Evolutionary conservation across 2,888 invertebrate species (phyloP).

Genomic region (Amblyteles armatorius): DNA sequence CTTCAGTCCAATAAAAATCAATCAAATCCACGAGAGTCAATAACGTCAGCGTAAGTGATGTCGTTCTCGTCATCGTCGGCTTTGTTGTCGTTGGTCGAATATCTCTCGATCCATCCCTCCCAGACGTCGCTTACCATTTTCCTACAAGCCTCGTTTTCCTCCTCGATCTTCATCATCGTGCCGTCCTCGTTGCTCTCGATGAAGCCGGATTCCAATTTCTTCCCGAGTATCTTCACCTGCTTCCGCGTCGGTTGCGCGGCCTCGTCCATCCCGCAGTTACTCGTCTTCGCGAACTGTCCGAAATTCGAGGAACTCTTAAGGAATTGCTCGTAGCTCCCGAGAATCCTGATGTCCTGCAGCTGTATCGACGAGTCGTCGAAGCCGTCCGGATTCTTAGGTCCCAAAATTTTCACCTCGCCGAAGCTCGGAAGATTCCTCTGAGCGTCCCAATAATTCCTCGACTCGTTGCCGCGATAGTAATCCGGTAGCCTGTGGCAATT

Average conservation of each 20-base stretch:
- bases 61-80: slow-evolving; percentile 51
- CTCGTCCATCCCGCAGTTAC: slow-evolving; percentile 62
- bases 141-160: slow-evolving; percentile 65
- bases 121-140: slow-evolving; percentile 72
- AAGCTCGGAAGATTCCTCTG: slow-evolving; percentile 64
- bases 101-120: slow-evolving; percentile 64
- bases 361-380: slow-evolving; percentile 69
- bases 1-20: slow-evolving; percentile 14
- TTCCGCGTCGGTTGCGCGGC: slow-evolving; percentile 71
- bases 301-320: slow-evolving; percentile 69
- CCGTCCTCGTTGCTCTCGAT: slow-evolving; percentile 72
- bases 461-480: slow-evolving; percentile 60
- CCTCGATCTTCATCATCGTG: slow-evolving; percentile 72
- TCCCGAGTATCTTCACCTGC: slow-evolving; percentile 80
- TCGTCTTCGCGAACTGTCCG: slow-evolving; percentile 38
- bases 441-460: slow-evolving; percentile 56
- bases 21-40: slow-evolving; percentile 55
- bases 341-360: slow-evolving; percentile 78
- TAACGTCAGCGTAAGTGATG: slow-evolving; percentile 56
- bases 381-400: slow-evolving; percentile 71
- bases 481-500: slow-evolving; percentile 35
- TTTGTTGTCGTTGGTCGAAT: slow-evolving; percentile 23
- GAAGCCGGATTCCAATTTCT: slow-evolving; percentile 76
- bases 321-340: slow-evolving; percentile 78
- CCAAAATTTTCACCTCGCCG: slow-evolving; percentile 75